Evolutionary conservation across 2,888 invertebrate species (phyloP).

Genomic region (Caenorhabditis macrosperma): DNA sequence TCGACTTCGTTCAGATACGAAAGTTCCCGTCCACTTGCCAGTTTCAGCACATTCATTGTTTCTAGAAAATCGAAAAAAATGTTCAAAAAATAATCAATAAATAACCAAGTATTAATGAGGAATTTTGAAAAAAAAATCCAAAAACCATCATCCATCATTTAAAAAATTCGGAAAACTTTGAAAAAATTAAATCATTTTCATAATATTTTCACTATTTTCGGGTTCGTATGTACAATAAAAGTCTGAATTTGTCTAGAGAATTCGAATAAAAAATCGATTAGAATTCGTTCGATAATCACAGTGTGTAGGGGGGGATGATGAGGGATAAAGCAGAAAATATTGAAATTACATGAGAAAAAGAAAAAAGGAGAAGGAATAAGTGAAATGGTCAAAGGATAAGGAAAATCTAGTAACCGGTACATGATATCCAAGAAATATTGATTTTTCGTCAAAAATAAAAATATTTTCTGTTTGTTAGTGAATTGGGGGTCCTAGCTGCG

Average conservation of each 20-base stretch:
- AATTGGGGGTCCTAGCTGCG: too few relatives aligned
- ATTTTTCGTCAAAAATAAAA: not conserved
- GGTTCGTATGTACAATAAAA: constrained; percentile 29
- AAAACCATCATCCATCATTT: not conserved
- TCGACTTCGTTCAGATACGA: constrained; percentile 55
- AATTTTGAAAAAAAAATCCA: too few relatives aligned
- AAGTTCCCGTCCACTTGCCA: constrained; percentile 41
- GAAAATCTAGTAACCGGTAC: constrained; percentile 30
- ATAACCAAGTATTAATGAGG: not conserved
- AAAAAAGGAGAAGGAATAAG: not conserved
- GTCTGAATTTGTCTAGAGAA: not conserved
- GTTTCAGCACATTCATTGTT: constrained; percentile 38
- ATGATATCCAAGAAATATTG: constrained; percentile 7
- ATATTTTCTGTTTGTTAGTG: too few relatives aligned
- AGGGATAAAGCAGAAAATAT: constrained; percentile 9
- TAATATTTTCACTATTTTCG: not conserved
- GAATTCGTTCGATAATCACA: constrained; percentile 13
- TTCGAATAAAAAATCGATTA: not conserved
- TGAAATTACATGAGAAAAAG: not conserved
- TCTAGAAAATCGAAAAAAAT: not conserved
- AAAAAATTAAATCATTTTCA: too few relatives aligned
- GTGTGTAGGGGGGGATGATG: constrained; percentile 8
- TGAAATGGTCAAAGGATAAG: not conserved
- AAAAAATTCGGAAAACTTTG: too few relatives aligned
- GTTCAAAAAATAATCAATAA: not conserved